Percentiles rank a stretch among this genome's conserved stretches.
These are phyloP conservation scores for Hylia prasina DNA, from an alignment of 2,113 vertebrate species.

Conservation along the genomic window DNA sequence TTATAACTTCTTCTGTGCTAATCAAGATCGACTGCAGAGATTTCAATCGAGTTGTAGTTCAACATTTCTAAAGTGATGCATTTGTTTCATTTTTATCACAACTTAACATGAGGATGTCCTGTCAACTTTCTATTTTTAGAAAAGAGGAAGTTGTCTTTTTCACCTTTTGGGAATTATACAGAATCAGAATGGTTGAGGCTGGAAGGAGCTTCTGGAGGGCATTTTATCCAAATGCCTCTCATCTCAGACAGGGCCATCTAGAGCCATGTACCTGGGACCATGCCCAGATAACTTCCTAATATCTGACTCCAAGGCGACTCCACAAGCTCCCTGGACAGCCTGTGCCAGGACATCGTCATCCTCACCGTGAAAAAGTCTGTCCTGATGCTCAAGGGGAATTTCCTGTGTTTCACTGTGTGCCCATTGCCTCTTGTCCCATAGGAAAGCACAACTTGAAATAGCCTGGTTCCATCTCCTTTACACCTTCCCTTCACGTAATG, in stretches of 20 bases:
- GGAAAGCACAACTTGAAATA: background rate
- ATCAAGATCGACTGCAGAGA: background rate
- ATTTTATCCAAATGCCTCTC: background rate
- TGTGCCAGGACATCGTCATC: fast-evolving
- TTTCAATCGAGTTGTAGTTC: background rate
- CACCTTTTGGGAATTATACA: background rate
- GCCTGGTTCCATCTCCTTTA: background rate
- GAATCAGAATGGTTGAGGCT: background rate
- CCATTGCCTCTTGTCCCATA: background rate
- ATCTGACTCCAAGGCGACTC: background rate
- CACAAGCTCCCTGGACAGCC: background rate
- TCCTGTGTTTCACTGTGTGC: background rate
- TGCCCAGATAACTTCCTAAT: background rate
- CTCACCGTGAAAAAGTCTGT: background rate
- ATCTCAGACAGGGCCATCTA: background rate
- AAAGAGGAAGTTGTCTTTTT: background rate
- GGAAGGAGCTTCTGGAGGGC: background rate
- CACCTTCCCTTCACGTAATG: background rate
- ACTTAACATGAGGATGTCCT: background rate
- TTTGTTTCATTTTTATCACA: background rate
- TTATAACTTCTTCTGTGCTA: background rate
- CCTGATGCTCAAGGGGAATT: background rate
- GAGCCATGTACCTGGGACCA: background rate
- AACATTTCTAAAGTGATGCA: background rate
- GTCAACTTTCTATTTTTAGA: background rate